Conservation (phyloP, 1,140 invertebrate genomes). For the Drosophila sproati region DNA sequence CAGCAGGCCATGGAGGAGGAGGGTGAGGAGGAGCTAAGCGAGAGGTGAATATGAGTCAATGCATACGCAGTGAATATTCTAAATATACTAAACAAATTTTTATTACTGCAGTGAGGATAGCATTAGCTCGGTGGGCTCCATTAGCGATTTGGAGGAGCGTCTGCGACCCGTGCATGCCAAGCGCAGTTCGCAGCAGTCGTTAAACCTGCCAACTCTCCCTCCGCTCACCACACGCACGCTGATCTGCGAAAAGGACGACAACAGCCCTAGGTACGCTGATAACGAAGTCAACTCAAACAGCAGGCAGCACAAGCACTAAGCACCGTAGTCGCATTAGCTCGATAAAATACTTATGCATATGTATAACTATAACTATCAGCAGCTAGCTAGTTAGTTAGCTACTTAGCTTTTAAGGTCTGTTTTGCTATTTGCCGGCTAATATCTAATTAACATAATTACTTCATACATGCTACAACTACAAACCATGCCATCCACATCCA, state of each 20-base stretch:
- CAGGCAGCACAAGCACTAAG: conserved; percentile 80
- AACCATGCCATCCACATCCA: conserved; percentile 71
- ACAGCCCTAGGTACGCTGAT: conserved; percentile 83
- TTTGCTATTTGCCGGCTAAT: conserved; percentile 71
- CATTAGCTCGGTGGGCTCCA: conserved; percentile 75
- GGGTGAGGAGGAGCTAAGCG: conserved; percentile 87
- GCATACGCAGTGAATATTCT: background rate
- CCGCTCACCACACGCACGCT: conserved; percentile 73
- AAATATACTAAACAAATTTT: background rate
- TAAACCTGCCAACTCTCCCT: conserved; percentile 46
- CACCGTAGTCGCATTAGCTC: conserved; percentile 58
- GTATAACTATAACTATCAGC: conserved; percentile 48
- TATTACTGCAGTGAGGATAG: conserved; percentile 70
- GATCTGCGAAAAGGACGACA: conserved; percentile 81
- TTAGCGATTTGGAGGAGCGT: conserved; percentile 79
- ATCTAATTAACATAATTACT: conserved; percentile 81
- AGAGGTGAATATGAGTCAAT: conserved; percentile 85
- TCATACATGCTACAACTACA: conserved; percentile 74
- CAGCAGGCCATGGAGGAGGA: conserved; percentile 94
- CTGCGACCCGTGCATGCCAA: conserved; percentile 76
- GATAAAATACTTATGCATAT: conserved; percentile 59
- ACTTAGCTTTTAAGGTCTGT: conserved; percentile 74
- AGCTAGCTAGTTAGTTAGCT: conserved; percentile 60
- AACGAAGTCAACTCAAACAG: conserved; percentile 75
- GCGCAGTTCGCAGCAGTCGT: conserved; percentile 68